Percentiles rank a stretch among this genome's conserved stretches.
Evolutionary conservation across 2,888 invertebrate genomes (phyloP).

Genomic region (Ellobium chinense): DNA sequence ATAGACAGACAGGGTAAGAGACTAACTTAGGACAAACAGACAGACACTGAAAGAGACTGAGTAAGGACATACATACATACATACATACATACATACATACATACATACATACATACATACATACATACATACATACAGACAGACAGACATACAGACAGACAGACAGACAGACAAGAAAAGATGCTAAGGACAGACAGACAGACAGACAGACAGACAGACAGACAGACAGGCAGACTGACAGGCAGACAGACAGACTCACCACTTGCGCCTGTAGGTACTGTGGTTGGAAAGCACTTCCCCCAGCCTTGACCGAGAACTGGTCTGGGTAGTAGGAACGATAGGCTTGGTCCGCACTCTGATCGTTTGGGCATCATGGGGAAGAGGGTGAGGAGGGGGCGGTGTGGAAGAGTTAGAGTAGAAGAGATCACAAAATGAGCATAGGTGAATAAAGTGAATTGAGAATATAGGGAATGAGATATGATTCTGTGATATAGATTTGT

Average conservation of each 20-base stretch:
- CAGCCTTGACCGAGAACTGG: slow-evolving; percentile 59
- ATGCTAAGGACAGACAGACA: background rate
- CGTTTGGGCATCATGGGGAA: background rate
- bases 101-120: too few species aligned
- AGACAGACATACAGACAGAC: too few species aligned
- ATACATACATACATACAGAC: too few species aligned
- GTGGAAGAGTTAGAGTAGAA: background rate
- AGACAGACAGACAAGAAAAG: background rate
- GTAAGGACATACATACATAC: too few species aligned
- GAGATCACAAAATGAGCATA: too few species aligned
- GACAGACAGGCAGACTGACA: background rate
- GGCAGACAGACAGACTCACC: slow-evolving; percentile 54
- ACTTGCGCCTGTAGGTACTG: slow-evolving; percentile 67
- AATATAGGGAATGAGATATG: too few species aligned
- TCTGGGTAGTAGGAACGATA: slow-evolving; percentile 61
- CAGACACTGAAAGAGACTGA: too few species aligned
- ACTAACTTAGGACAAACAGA: too few species aligned
- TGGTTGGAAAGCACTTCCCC: slow-evolving; percentile 58
- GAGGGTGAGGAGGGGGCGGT: background rate
- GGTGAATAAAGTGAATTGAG: too few species aligned
- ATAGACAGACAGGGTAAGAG: too few species aligned
- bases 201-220: background rate
- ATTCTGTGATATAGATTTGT: too few species aligned
- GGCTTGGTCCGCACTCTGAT: slow-evolving; percentile 66
- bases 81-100: too few species aligned